Base-by-base conservation (phyloP, 1,140 invertebrate species). In the Caenorhabditis briggsae region DNA sequence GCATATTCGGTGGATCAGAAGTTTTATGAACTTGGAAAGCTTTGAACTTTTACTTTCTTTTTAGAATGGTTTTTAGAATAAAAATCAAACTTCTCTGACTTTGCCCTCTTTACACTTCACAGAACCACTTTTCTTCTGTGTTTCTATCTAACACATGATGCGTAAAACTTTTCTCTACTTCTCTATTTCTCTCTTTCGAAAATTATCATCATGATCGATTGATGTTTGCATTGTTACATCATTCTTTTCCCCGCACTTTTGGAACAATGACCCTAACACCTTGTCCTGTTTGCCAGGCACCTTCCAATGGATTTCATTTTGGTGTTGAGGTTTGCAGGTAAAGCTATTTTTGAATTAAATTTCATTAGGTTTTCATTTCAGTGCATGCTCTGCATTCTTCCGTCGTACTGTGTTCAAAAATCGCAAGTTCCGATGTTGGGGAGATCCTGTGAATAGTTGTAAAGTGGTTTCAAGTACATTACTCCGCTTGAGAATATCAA, bases 1-100 rank as follows among this genome's bases (percentile, higher is more conserved):
- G 64, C 64, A 12, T 70, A 70, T 70, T 70, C 64, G 7, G 64
- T 70, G 14, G 64, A 70, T 46, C 33, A 70, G 41, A 70, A 70
- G 8, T 70, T 70, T n/a, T 70, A 70, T 70, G 59, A 70, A 70
- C 64, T 70, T 70, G 64, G 64, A 11, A 61, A 61, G 59, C 8
- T 61, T 11, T 61, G 25, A n/a, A 58, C n/a, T 18, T 58, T 3
- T 25, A 61, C 6, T 58, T 20, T 18, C n/a, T 7, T 20, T n/a
- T 58, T 58, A 20, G 12, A 58, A 16, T 58, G 9, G 18, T 58
- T 58, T 58, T 58, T 20, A 33, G 33, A 33, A 33, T 33, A 33
- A 33, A 33, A 33, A 2, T 33, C 33, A 33, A 33, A 33, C 1
- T 33, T 33, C n/a, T n/a, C n/a, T 58, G 16, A 53, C 50, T 53